phyloP scores from a whole-genome alignment of 2,113 vertebrate genomes.

The Bungarus multicinctus region DNA sequence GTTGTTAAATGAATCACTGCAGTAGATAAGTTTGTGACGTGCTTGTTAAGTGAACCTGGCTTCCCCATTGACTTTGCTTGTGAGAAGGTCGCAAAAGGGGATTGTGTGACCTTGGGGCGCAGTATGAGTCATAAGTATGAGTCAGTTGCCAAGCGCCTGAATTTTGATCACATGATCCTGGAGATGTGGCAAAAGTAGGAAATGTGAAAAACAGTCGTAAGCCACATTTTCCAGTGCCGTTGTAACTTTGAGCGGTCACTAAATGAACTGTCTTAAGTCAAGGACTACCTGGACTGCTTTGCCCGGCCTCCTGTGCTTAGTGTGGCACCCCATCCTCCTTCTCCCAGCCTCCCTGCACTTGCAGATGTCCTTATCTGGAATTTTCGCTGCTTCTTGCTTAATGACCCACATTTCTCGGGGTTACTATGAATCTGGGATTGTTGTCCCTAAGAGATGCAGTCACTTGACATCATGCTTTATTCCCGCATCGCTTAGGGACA shows the following conservation, averaged over 20 bases:
- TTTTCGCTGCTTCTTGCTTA: background rate
- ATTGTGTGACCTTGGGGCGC: background rate
- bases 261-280: background rate
- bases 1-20: background rate
- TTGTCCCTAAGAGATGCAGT: background rate
- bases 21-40: background rate
- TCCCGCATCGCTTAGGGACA: background rate
- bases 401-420: background rate
- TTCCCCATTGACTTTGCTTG: background rate
- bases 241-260: background rate
- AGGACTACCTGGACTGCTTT: background rate
- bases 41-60: background rate
- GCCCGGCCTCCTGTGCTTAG: background rate
- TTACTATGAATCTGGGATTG: background rate
- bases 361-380: background rate
- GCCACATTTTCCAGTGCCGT: background rate
- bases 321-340: background rate
- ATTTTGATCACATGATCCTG: background rate
- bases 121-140: background rate
- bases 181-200: background rate
- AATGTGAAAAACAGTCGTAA: background rate
- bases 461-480: background rate
- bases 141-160: background rate
- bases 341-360: background rate
- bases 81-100: no score